Evolutionary conservation across 2,797 vertebrate genomes (phyloP).

Genomic region (Bovichtus variegatus): DNA sequence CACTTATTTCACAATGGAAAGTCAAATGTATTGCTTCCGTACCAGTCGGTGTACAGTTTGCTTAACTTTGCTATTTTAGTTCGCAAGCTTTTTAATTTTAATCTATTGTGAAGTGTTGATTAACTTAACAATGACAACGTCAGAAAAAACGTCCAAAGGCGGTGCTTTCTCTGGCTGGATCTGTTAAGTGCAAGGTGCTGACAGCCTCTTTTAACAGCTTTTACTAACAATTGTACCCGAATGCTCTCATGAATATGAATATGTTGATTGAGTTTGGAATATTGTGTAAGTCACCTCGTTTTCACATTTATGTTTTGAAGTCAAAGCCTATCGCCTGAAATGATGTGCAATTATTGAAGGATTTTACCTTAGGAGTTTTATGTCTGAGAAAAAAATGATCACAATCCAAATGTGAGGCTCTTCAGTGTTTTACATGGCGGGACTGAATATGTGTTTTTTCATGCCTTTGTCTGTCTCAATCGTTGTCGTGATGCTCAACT

Average conservation of each 20-base stretch:
- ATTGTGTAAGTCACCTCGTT: background rate
- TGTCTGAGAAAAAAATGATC: background rate
- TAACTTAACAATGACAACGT: slow-evolving; percentile 1
- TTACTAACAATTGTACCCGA: background rate
- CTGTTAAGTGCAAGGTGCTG: slow-evolving; percentile 29
- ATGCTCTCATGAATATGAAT: background rate
- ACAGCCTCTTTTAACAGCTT: slow-evolving; percentile 34
- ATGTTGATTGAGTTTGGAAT: background rate
- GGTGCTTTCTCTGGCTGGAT: background rate
- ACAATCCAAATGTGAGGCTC: background rate
- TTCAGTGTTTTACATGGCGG: slow-evolving; percentile 3
- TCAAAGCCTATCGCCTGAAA: background rate
- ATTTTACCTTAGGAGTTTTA: background rate
- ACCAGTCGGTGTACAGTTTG: slow-evolving; percentile 29
- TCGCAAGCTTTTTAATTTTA: background rate
- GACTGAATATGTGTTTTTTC: background rate
- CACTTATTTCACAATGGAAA: slow-evolving; percentile 53
- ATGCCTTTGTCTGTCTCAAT: slow-evolving; percentile 20
- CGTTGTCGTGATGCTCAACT: slow-evolving; percentile 27
- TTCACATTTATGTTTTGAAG: background rate
- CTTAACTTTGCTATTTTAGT: background rate
- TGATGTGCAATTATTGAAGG: background rate
- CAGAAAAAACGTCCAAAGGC: background rate
- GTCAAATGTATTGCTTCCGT: slow-evolving; percentile 45
- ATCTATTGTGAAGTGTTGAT: slow-evolving; percentile 25